These are phyloP conservation scores for Eupristina koningsbergeri DNA, from an alignment of 1,140 invertebrate genomes.

Conservation along the genomic window DNA sequence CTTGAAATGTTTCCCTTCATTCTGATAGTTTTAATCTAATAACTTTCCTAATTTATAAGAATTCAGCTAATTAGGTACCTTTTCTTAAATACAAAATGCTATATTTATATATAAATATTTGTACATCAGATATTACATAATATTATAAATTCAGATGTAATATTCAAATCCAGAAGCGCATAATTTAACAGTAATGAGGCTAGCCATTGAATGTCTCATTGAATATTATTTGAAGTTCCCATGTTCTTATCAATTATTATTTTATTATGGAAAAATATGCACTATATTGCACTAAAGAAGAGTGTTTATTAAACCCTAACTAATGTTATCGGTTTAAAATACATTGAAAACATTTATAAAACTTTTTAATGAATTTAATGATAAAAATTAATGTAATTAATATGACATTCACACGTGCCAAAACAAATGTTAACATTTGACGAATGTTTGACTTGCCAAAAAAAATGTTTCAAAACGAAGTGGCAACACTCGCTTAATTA, in stretches of 20 bases:
- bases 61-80: neutral
- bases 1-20: neutral
- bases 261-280: neutral
- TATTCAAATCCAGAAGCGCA: neutral
- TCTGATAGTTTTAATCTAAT: neutral
- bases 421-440: neutral
- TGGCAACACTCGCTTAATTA: neutral
- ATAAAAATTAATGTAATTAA: neutral
- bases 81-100: neutral
- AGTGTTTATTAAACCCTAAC: neutral
- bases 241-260: no score
- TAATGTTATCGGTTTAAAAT: neutral
- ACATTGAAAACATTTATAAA: neutral
- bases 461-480: neutral
- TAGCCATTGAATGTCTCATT: neutral
- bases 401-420: neutral
- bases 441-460: neutral
- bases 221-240: no score
- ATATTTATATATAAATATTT: neutral
- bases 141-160: no score
- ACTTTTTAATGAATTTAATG: neutral
- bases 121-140: no score
- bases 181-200: neutral
- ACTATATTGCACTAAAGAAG: no score
- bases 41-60: neutral